Conservation (phyloP, 23 tunicate species). For the Botrylloides violaceus region DNA sequence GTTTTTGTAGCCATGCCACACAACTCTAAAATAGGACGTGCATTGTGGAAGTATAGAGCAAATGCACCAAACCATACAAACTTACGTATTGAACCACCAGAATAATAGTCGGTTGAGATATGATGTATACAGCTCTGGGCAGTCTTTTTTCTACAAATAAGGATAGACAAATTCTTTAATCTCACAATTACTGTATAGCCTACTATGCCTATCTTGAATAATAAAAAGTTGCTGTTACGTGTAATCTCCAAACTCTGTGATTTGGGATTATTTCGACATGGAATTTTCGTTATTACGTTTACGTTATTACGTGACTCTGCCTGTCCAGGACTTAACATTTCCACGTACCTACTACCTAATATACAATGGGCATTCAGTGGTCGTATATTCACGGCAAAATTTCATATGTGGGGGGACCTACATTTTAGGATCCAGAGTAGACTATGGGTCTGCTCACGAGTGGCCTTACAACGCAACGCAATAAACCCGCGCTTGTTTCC, state of each 20-base stretch:
- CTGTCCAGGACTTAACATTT: too few species aligned
- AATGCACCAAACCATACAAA: not conserved
- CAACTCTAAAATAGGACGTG: conserved; percentile 28
- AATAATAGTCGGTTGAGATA: conserved; percentile 49
- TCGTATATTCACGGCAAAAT: too few species aligned
- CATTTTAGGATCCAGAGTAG: too few species aligned
- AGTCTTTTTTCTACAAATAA: conserved; percentile 24
- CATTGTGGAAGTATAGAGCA: not conserved
- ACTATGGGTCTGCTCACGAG: too few species aligned
- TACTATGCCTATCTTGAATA: not conserved
- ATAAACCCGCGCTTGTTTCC: too few species aligned
- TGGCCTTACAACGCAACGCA: too few species aligned
- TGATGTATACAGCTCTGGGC: conserved; percentile 51
- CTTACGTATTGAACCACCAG: conserved; percentile 84
- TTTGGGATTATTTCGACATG: not conserved
- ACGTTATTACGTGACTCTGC: too few species aligned
- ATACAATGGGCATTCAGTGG: too few species aligned
- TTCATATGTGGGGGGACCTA: too few species aligned
- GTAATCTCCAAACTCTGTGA: not conserved
- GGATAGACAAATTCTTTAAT: not conserved
- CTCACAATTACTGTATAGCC: not conserved
- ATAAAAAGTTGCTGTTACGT: not conserved
- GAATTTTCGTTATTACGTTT: too few species aligned
- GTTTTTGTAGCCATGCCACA: conserved; percentile 48
- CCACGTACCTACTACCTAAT: too few species aligned